Conservation (phyloP, 2,113 vertebrate genomes). For the Odocoileus hemionus region DNA sequence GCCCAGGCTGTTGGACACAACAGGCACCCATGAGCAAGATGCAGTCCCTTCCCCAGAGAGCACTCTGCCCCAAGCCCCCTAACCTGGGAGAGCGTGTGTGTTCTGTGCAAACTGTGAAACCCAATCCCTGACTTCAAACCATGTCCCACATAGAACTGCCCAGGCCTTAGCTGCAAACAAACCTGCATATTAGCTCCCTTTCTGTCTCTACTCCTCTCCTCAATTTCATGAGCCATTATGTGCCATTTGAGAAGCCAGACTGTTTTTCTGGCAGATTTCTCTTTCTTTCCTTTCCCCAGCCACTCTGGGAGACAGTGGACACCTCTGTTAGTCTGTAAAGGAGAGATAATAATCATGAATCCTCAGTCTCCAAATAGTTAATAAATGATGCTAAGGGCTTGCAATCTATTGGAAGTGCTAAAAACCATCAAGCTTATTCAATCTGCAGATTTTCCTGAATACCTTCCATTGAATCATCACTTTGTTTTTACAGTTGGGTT, state of each 20-base stretch:
- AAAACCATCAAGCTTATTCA: not conserved
- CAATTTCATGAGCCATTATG: rapidly evolving
- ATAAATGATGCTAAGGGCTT: not conserved
- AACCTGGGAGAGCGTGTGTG: rapidly evolving
- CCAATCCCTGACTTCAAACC: not conserved
- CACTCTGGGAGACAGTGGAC: not conserved
- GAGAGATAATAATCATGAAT: not conserved
- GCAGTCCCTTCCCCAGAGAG: not conserved
- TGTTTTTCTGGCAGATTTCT: not conserved
- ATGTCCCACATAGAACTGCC: no score
- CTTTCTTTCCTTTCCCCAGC: not conserved
- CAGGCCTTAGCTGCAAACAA: not conserved
- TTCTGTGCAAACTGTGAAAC: not conserved
- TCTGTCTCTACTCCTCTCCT: not conserved
- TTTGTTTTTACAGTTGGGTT: not conserved
- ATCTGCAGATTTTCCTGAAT: not conserved
- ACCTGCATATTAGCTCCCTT: rapidly evolving
- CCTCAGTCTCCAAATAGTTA: not conserved
- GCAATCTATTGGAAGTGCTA: not conserved
- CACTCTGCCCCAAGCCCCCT: no score
- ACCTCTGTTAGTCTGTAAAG: not conserved
- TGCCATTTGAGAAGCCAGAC: not conserved
- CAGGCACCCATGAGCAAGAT: rapidly evolving
- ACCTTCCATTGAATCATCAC: not conserved
- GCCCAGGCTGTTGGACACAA: rapidly evolving